phyloP scores from a whole-genome alignment of 2,797 vertebrate genomes.

The Danio choprae region DNA sequence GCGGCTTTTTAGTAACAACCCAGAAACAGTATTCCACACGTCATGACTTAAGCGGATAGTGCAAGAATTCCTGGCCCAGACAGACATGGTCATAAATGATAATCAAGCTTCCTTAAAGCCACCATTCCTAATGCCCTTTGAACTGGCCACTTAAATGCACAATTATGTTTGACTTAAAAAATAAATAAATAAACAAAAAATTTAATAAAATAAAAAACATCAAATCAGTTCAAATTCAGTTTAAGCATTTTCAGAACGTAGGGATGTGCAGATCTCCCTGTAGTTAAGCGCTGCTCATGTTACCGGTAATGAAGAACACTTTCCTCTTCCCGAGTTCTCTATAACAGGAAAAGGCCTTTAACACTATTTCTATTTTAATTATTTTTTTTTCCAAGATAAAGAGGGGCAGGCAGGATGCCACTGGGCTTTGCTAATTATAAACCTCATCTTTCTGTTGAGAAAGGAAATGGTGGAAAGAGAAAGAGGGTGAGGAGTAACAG shows the following conservation, averaged over 20 bases:
- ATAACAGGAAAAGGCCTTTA: neutral
- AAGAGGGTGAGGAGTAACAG: no score
- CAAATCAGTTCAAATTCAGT: neutral
- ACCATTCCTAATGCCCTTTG: neutral
- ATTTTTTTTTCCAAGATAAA: neutral
- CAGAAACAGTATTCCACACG: no score
- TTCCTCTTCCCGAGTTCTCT: neutral
- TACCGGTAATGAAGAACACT: slow-evolving; percentile 25
- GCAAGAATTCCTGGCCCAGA: no score
- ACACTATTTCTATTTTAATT: slow-evolving; percentile 3
- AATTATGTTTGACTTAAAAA: neutral
- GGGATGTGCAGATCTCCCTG: neutral
- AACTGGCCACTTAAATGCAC: neutral
- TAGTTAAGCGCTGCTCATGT: slow-evolving; percentile 7
- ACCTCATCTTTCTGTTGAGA: neutral
- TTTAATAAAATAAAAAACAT: neutral
- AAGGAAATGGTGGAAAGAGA: no score
- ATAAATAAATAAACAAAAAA: no score
- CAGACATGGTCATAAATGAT: neutral
- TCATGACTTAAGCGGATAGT: no score
- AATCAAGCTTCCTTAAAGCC: neutral
- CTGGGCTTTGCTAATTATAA: slow-evolving; percentile 7
- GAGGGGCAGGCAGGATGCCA: neutral
- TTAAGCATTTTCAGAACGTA: neutral
- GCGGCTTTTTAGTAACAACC: no score